Percentiles rank a stretch among this genome's conserved stretches.
Evolutionary conservation across 2,113 vertebrate species (phyloP).

Genomic region (Garra rufa): DNA sequence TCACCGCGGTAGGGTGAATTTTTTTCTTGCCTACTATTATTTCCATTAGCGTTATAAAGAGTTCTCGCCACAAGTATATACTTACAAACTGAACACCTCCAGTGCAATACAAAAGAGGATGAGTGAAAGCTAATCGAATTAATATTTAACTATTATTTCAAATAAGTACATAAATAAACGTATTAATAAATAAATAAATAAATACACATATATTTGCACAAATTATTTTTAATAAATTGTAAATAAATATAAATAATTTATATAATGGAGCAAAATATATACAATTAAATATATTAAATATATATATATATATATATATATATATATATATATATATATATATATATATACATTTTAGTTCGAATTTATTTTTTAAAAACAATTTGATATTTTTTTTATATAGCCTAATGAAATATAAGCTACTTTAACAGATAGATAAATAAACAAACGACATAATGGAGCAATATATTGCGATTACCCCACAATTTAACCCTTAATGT

Average conservation of each 20-base stretch:
- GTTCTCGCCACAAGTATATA: not conserved
- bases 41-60: not conserved
- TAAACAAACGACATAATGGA: not conserved
- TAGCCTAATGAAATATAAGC: not conserved
- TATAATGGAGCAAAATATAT: not conserved
- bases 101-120: not conserved
- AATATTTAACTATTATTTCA: too few relatives aligned
- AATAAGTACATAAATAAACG: not conserved
- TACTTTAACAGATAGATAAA: not conserved
- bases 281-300: too few relatives aligned
- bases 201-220: not conserved
- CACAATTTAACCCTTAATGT: not conserved
- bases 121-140: not conserved
- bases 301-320: too few relatives aligned
- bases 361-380: too few relatives aligned
- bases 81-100: not conserved
- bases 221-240: not conserved
- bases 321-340: too few relatives aligned
- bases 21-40: not conserved
- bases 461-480: not conserved
- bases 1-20: slow-evolving; percentile 25
- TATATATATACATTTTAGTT: too few relatives aligned
- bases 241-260: too few relatives aligned
- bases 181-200: not conserved
- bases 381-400: too few relatives aligned